Percentiles rank a stretch among this genome's conserved stretches.
phyloP scores from a whole-genome alignment of 2,113 vertebrate genomes.

The Trichomycterus rosablanca region DNA sequence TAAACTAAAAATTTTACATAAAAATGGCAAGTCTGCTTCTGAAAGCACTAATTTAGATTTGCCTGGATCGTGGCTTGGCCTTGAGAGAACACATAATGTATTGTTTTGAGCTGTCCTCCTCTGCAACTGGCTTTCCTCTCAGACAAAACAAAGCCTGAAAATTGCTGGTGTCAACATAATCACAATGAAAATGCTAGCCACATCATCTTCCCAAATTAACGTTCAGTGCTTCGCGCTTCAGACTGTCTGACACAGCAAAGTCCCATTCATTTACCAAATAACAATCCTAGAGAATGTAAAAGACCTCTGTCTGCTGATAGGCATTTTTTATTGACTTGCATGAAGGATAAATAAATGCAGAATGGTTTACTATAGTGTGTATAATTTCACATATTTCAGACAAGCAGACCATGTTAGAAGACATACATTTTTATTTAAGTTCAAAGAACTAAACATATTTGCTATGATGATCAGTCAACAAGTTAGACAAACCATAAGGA shows the following conservation, averaged over 20 bases:
- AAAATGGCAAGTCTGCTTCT: conserved; percentile 1
- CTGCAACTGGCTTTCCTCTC: conserved; percentile 28
- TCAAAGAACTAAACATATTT: conserved; percentile 66
- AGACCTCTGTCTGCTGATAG: too few species aligned
- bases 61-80: conserved; percentile 21
- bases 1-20: neutral
- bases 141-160: conserved; percentile 37
- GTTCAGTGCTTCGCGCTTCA: conserved; percentile 3
- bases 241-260: conserved; percentile 9
- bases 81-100: conserved; percentile 17
- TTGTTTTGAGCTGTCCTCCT: conserved; percentile 25
- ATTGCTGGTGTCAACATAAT: conserved; percentile 31
- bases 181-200: conserved; percentile 19
- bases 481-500: conserved; percentile 39
- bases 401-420: neutral
- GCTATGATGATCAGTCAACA: conserved; percentile 51
- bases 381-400: neutral
- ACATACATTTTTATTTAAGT: conserved; percentile 6
- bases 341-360: too few species aligned
- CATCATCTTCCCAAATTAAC: conserved; percentile 4
- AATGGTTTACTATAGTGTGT: neutral
- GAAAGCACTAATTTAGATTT: conserved; percentile 30
- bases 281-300: neutral
- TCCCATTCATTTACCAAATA: neutral
- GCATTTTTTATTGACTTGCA: neutral